phyloP scores from a whole-genome alignment of 1,140 invertebrate species.

The Euborellia annulipes region DNA sequence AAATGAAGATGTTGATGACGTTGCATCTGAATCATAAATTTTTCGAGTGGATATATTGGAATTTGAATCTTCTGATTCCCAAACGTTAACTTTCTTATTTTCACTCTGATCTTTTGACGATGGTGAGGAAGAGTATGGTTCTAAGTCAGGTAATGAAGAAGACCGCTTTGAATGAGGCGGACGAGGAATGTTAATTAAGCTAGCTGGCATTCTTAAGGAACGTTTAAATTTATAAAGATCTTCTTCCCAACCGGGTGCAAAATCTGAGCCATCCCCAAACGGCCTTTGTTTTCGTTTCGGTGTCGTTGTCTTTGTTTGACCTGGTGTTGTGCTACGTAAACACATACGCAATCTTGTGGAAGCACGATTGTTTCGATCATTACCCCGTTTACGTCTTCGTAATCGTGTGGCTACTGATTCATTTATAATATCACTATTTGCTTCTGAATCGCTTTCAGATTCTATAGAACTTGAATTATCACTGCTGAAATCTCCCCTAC shows the following conservation, averaged over 20 bases:
- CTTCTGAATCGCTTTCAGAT: slow-evolving; percentile 9
- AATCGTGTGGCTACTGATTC: slow-evolving; percentile 25
- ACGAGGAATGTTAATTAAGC: slow-evolving; percentile 55
- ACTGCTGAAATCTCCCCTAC: slow-evolving; percentile 16
- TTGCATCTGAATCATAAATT: slow-evolving; percentile 29
- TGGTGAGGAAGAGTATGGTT: slow-evolving; percentile 32
- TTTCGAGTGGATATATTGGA: slow-evolving; percentile 30
- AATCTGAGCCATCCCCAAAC: slow-evolving; percentile 56
- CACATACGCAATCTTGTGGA: slow-evolving; percentile 24
- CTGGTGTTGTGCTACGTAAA: slow-evolving; percentile 21
- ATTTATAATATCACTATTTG: slow-evolving; percentile 7
- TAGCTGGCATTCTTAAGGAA: slow-evolving; percentile 57
- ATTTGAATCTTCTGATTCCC: slow-evolving; percentile 34
- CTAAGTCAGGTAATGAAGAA: slow-evolving; percentile 57
- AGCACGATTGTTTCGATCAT: too few relatives aligned
- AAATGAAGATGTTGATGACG: slow-evolving; percentile 36
- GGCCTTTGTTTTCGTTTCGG: slow-evolving; percentile 32
- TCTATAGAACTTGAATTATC: slow-evolving; percentile 13
- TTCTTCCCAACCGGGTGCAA: slow-evolving; percentile 60
- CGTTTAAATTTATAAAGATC: slow-evolving; percentile 65
- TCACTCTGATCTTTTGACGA: not conserved
- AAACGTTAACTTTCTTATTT: slow-evolving; percentile 30
- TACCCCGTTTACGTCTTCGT: slow-evolving; percentile 22
- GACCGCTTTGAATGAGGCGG: slow-evolving; percentile 39
- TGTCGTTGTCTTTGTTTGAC: not conserved